Base-by-base conservation (phyloP, 53 echinoderm and acorn worm species). In the Echinarachnius parma region DNA sequence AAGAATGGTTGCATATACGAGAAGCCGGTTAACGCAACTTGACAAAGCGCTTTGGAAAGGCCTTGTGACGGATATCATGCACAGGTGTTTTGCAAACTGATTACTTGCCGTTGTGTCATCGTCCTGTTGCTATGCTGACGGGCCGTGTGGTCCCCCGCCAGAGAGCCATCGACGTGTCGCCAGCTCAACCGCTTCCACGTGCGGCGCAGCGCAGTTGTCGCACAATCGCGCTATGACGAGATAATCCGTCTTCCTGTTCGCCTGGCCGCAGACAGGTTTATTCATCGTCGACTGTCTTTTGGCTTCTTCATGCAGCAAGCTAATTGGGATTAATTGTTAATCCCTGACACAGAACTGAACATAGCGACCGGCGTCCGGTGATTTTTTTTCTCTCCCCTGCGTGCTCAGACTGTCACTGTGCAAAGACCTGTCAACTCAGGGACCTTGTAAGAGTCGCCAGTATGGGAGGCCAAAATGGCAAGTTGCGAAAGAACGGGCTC, bases 381-480 rank as follows among this genome's bases (percentile, higher is more conserved):
- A n/a, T n/a, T n/a, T n/a, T n/a, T n/a, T n/a, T n/a, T n/a, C n/a
- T n/a, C n/a, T n/a, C n/a, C n/a, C n/a, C n/a, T n/a, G n/a, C n/a
- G n/a, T n/a, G n/a, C n/a, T n/a, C n/a, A n/a, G n/a, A n/a, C n/a
- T n/a, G n/a, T n/a, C n/a, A n/a, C n/a, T n/a, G n/a, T n/a, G n/a
- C n/a, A n/a, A n/a, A n/a, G n/a, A n/a, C n/a, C n/a, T n/a, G n/a
- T n/a, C n/a, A n/a, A n/a, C n/a, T n/a, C 22, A 62, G 22, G 21
- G 1, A 18, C 33, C n/a, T 59, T 59, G 32, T 23, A n/a, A 3
- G 13, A 7, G 27, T 16, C 28, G 64, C 37, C 21, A 24, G 65
- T 47, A 83, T 83, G 83, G 83, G 83, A 57, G 76, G 76, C 29
- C 77, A 77, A 22, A 83, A 83, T 33, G 83, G 83, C 31, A 83